Evolutionary conservation across 1,140 invertebrate genomes (phyloP).

Genomic region (Drosophila mayri): DNA sequence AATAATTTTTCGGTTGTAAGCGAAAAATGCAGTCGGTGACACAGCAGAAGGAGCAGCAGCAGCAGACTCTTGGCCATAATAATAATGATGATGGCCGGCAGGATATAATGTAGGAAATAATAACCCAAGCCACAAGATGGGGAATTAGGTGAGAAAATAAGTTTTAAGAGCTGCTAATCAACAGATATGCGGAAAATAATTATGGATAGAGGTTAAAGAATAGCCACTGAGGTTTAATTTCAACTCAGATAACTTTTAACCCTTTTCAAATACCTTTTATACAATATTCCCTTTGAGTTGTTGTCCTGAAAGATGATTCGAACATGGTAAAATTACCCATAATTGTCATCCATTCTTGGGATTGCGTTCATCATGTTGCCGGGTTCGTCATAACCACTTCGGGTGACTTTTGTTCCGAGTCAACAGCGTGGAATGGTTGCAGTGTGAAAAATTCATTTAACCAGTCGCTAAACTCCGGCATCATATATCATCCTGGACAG

Average conservation of each 20-base stretch:
- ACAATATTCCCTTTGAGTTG: not conserved
- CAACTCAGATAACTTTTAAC: not conserved
- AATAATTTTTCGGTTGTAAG: slow-evolving; percentile 47
- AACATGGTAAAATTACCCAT: slow-evolving; percentile 41
- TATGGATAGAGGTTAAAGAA: not conserved
- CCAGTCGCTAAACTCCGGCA: slow-evolving; percentile 74
- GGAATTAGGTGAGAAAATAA: not conserved
- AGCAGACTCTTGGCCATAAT: slow-evolving; percentile 5
- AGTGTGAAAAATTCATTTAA: slow-evolving; percentile 81
- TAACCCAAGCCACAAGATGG: not conserved
- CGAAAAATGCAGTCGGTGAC: slow-evolving; percentile 47
- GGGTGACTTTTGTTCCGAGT: slow-evolving; percentile 72
- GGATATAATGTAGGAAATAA: not conserved
- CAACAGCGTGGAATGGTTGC: slow-evolving; percentile 69
- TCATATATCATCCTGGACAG: slow-evolving; percentile 68
- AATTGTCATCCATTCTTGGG: slow-evolving; percentile 56
- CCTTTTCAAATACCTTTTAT: not conserved
- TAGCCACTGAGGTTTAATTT: not conserved
- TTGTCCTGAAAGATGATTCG: not conserved
- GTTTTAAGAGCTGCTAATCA: slow-evolving; percentile 12
- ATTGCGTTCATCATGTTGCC: slow-evolving; percentile 37
- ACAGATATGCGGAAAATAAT: not conserved
- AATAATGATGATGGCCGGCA: not conserved
- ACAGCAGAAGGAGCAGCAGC: slow-evolving; percentile 17
- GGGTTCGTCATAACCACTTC: slow-evolving; percentile 43